Conservation (phyloP, 2,797 vertebrate genomes). For the Chaetophractus vellerosus region DNA sequence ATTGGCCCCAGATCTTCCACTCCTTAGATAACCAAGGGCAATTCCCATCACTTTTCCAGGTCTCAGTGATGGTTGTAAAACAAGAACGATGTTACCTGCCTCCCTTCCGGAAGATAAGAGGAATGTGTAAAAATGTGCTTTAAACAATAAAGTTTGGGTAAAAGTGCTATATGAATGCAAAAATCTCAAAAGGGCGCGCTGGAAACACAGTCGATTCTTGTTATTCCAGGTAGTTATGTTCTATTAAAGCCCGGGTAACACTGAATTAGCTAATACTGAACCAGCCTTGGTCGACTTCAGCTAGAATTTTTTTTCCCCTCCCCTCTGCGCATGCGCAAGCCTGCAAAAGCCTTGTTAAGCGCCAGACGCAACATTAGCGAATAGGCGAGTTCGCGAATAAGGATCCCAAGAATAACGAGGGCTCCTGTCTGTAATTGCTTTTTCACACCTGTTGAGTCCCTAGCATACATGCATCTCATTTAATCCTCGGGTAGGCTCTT, state of each 20-base stretch:
- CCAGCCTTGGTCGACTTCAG: too few relatives aligned
- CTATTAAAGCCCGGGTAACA: too few relatives aligned
- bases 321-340: too few relatives aligned
- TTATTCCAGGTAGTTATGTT: too few relatives aligned
- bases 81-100: neutral
- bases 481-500: neutral
- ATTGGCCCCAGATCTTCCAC: neutral
- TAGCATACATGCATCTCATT: accelerated
- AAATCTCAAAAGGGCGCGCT: neutral
- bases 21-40: neutral
- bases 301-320: too few relatives aligned
- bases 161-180: neutral
- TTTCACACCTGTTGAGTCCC: neutral
- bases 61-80: neutral
- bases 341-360: too few relatives aligned
- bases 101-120: neutral
- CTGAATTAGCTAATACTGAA: too few relatives aligned
- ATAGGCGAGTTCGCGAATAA: too few relatives aligned
- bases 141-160: slow-evolving; percentile 1
- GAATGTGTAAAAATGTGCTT: neutral
- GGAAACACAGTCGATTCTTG: too few relatives aligned
- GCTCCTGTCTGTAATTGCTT: too few relatives aligned
- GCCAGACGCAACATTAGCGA: too few relatives aligned
- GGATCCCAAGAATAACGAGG: too few relatives aligned
- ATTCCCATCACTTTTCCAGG: neutral